Conservation (phyloP, 2,113 vertebrate species). For the Amazona vittata region DNA sequence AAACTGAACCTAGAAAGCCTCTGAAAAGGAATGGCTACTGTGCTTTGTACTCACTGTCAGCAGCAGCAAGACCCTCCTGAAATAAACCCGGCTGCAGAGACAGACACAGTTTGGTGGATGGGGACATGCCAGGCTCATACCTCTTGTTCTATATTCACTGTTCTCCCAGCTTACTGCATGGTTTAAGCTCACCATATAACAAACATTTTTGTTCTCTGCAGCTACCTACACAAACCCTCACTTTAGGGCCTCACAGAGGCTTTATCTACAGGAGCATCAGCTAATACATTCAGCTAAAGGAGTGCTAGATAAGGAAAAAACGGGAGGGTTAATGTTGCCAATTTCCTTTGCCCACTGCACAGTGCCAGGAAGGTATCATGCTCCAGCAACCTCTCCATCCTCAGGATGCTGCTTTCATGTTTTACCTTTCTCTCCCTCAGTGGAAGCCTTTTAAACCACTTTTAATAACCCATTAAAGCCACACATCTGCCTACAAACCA, state of each 20-base stretch:
- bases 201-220: neutral
- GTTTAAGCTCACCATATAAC: neutral
- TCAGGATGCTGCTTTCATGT: neutral
- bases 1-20: neutral
- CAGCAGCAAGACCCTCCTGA: neutral
- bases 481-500: neutral
- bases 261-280: neutral
- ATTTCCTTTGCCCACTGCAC: neutral
- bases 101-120: fast-evolving
- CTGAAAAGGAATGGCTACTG: neutral
- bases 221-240: neutral
- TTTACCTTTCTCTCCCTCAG: neutral
- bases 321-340: neutral
- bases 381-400: neutral
- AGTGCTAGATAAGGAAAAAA: neutral
- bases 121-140: neutral
- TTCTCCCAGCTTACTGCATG: neutral
- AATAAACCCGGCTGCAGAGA: neutral
- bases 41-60: neutral
- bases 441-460: neutral
- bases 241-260: neutral
- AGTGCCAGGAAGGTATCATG: neutral
- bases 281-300: neutral
- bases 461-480: neutral
- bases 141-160: neutral